Base-by-base conservation (phyloP, 1,140 invertebrate genomes). In the Proctacanthus coquilletti region DNA sequence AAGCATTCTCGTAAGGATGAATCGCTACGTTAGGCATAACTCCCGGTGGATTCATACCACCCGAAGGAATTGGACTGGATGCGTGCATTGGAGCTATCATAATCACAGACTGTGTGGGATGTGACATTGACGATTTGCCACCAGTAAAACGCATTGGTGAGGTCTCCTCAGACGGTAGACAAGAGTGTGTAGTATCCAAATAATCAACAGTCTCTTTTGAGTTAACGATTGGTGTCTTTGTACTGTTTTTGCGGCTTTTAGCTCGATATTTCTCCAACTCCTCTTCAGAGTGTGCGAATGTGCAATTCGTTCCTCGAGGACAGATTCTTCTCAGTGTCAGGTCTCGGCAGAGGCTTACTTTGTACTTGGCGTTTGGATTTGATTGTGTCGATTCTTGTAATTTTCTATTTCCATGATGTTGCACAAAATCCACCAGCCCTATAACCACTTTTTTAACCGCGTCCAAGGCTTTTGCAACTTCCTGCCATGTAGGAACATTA, bases 331-430 rank as follows among this genome's bases (percentile, higher is more conserved):
- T 67, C 3, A 77, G 63, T 1, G 77, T 71, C 3, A 89, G 64
- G 61, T 93, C 88, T 4, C 88, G 69, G 49, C 89, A 95, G 73
- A 92, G 77, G 49, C 81, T 85, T 5, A 89, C 84, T 68, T 93
- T 93, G 56, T 92, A 93, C 52, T 84, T 85, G 2, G 72, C 62
- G 55, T 79, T 76, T 37, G 80, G 76, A 20, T 71, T 66, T 4
- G 71, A 64, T 31, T 68, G 62, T 3, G 67, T 60, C 13, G 64
- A 58, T 45, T 70, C 69, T 62, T 76, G 63, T 29, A 69, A 46
- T 48, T 75, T 74, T 3, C 73, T 61, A 42, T 65, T 75, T n/a
- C 73, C 75, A 48, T 86, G 80, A 43, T 83, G 78, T 50, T 83
- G 76, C 39, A 91, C 71, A 51, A 91, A 92, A 34, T 87, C 79